These are phyloP conservation scores for Phaetusa simplex DNA, from an alignment of 2,113 vertebrate species.

Conservation along the genomic window DNA sequence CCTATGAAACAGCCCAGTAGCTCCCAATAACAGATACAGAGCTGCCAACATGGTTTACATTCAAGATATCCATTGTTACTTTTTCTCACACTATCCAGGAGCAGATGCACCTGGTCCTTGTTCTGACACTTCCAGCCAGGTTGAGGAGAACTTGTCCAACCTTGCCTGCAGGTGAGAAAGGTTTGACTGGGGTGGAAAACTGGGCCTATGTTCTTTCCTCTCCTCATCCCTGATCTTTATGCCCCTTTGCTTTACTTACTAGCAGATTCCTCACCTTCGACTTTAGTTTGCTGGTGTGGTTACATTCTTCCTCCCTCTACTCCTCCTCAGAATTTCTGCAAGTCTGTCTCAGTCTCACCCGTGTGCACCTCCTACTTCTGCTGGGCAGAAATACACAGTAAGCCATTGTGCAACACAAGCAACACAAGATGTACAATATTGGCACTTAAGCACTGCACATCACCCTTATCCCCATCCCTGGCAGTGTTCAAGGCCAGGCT, in stretches of 20 bases:
- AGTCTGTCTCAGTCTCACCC: not conserved
- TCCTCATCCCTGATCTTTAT: not conserved
- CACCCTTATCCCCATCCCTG: not conserved
- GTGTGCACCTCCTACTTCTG: not conserved
- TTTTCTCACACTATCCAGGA: not conserved
- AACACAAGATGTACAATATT: not conserved
- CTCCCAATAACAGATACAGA: not conserved
- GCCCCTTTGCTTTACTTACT: not conserved
- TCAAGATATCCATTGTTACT: rapidly evolving
- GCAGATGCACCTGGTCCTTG: not conserved
- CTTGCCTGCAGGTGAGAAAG: not conserved
- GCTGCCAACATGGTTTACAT: not conserved
- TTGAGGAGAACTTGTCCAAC: not conserved
- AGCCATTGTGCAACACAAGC: not conserved
- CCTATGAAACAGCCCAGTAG: not conserved
- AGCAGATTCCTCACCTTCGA: not conserved
- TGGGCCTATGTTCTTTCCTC: not conserved
- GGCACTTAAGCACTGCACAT: not conserved
- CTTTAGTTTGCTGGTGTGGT: not conserved
- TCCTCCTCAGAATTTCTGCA: not conserved
- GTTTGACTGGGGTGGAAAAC: not conserved
- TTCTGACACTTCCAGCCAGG: not conserved
- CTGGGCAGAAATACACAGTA: not conserved
- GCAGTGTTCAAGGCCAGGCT: no score
- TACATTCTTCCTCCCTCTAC: not conserved